phyloP scores from a whole-genome alignment of 2,888 invertebrate species.

The Andrena dorsata region DNA sequence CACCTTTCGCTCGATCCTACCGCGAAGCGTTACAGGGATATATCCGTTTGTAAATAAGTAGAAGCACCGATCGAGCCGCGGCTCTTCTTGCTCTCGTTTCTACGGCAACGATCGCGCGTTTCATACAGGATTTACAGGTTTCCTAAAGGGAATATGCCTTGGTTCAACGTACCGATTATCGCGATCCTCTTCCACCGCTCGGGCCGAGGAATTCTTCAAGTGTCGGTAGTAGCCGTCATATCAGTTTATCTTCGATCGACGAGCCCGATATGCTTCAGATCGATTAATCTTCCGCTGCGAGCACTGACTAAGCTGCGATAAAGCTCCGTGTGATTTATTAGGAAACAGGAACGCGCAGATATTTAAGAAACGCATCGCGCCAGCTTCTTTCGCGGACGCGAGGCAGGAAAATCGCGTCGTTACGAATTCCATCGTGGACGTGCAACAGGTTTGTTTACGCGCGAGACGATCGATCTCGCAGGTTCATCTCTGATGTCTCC shows the following conservation, averaged over 20 bases:
- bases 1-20: neutral
- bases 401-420: neutral
- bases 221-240: constrained; percentile 27
- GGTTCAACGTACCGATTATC: constrained; percentile 57
- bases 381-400: neutral
- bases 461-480: constrained; percentile 24
- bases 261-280: constrained; percentile 23
- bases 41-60: neutral
- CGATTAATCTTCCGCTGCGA: constrained; percentile 53
- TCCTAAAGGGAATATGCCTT: constrained; percentile 46
- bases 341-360: constrained; percentile 28
- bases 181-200: constrained; percentile 29
- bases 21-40: neutral
- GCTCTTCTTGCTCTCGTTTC: constrained; percentile 15
- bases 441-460: constrained; percentile 54
- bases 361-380: constrained; percentile 31
- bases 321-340: constrained; percentile 55
- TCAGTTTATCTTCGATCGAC: constrained; percentile 51
- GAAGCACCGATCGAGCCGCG: neutral
- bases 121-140: constrained; percentile 55
- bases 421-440: constrained; percentile 21
- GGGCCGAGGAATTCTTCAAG: constrained; percentile 52
- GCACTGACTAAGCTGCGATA: constrained; percentile 28
- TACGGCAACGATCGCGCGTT: constrained; percentile 3
- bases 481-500: neutral